Evolutionary conservation across 2,888 invertebrate genomes (phyloP), one percentile per base, ranked within the genome.

Genomic region (Morpho achilles): DNA sequence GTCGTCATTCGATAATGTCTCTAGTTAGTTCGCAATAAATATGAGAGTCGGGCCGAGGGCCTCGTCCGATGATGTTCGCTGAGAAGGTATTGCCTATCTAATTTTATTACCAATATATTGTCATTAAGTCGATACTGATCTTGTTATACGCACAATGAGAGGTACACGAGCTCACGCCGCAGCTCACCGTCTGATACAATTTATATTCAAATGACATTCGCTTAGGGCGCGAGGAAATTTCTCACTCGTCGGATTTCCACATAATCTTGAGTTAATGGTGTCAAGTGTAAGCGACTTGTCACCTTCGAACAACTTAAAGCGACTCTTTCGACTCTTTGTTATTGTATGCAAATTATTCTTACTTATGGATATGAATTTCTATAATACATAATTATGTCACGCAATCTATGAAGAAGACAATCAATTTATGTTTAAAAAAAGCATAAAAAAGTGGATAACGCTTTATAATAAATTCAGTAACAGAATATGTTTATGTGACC

Each of bases 91-190:
- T 80, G 86, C 83, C 89, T 87, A 89, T 90, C 90, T 88, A 87
- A 89, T 87, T 90, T 90, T 89, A 89, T 88, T 85, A 88, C 87
- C 90, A 89, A 90, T 90, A 90, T 90, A 89, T 90, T 89, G 90
- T 90, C 89, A 90, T 90, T 89, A 90, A 87, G 87, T 83, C 84
- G 90, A 90, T 89, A 89, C 88, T 89, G 88, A 89, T 89, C 90
- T 89, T 89, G 90, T 89, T 88, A 87, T 87, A 89, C 84, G 86
- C 87, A 89, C 89, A 88, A 89, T 87, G 84, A 84, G 80, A 82
- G 82, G 80, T 79, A 79, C 82, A 80, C 73, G 75, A 72, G 77
- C 71, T 72, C 73, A 73, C 75, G 77, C 78, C 69, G 69, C 69
- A 62, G 65, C 69, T 72, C 75, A 70, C 75, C 73, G 76, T 69